Base-by-base conservation (phyloP, 2,888 invertebrate species). In the Ditylenchus weischeri region DNA sequence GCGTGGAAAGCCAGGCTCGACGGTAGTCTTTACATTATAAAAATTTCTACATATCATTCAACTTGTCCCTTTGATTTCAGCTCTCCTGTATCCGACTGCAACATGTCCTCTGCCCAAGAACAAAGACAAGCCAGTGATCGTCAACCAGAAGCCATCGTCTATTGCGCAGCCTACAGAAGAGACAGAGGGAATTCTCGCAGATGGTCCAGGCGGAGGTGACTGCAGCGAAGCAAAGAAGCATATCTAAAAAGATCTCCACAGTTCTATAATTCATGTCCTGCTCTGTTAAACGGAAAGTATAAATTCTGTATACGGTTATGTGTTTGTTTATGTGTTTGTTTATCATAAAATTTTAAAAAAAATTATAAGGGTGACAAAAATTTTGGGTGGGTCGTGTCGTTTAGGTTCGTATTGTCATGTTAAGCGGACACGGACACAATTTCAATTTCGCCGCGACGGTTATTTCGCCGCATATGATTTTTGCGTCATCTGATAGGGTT, bases 1-100 rank as follows among this genome's bases (percentile, higher is more conserved):
- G 35, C 64, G 23, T 75, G 75, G 75, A 72, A 70, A 62, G 62
- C 62, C 11, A 62, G 23, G 47, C 19, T 62, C 7, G 62, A 62
- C n/a, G 62, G 36, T 15, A 54, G 43, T 43, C 43, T 43, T 43
- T 43, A 43, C 19, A 54, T 54, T 54, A 29, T 54, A 13, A 13
- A 35, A 10, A 38, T 57, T 57, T 57, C n/a, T 57, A 19, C 19
- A 38, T 57, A 38, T 57, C 8, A 57, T 19, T 19, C n/a, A 57
- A 19, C 58, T 38, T 43, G 10, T 43, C 21, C 8, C 58, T 57
- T 57, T 57, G 35, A 36, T 38, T 57, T 57, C 19, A 38, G 36
- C 54, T 29, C 54, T 54, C 11, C 54, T 54, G 11, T 54, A 54
- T 54, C 54, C 54, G 13, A 54, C 54, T 21, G 54, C 54, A 10